These are phyloP conservation scores for Tursiops truncatus DNA, from an alignment of 2,113 vertebrate species.

Conservation along the genomic window DNA sequence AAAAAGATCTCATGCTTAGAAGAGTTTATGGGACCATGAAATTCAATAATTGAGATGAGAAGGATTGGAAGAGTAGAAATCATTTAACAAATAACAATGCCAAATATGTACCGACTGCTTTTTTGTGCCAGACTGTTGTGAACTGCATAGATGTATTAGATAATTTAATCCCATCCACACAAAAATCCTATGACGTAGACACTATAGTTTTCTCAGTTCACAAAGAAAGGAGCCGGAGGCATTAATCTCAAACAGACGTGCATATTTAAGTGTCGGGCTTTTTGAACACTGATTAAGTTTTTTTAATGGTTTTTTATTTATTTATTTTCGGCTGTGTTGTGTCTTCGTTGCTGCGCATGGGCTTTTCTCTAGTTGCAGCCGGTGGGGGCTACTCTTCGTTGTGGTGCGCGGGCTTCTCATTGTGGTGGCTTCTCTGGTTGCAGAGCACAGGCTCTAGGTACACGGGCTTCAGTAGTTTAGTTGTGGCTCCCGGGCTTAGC, in stretches of 20 bases:
- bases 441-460: too few species aligned
- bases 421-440: too few species aligned
- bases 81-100: background rate
- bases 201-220: background rate
- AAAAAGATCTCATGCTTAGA: background rate
- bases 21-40: background rate
- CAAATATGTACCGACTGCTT: background rate
- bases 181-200: background rate
- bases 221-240: background rate
- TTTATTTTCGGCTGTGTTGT: too few species aligned
- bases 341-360: accelerated
- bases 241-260: background rate
- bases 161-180: background rate
- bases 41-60: slow-evolving; percentile 5
- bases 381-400: too few species aligned
- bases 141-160: background rate
- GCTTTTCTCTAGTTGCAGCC: too few species aligned
- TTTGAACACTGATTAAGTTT: background rate
- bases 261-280: background rate
- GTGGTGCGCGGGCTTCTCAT: accelerated
- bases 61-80: background rate
- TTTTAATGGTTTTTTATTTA: too few species aligned
- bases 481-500: too few species aligned
- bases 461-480: too few species aligned
- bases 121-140: background rate